A percentile compares a stretch with the other conserved stretches of the same genome.
These are phyloP conservation scores for Penaeus indicus DNA, from an alignment of 1,140 invertebrate species.

Conservation along the genomic window DNA sequence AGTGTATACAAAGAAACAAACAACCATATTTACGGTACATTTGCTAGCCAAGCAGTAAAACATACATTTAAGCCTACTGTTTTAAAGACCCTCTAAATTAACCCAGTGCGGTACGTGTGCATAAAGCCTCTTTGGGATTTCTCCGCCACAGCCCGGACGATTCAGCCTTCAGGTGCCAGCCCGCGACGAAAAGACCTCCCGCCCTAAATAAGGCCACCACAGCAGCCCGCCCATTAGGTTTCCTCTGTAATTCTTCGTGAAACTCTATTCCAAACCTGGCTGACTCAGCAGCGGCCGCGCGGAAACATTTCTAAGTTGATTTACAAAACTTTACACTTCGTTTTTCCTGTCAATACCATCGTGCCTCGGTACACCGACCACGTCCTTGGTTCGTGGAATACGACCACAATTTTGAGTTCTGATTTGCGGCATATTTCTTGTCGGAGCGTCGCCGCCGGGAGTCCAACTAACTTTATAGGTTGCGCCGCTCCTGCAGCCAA, in stretches of 20 bases:
- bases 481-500: no score
- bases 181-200: not conserved
- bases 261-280: slow-evolving; percentile 43
- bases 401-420: slow-evolving; percentile 22
- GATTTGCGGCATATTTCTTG: slow-evolving; percentile 38
- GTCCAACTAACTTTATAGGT: no score
- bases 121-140: no score
- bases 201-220: not conserved
- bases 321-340: slow-evolving; percentile 49
- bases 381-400: not conserved
- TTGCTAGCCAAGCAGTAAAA: no score
- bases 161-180: not conserved
- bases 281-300: slow-evolving; percentile 38
- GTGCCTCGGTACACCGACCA: not conserved
- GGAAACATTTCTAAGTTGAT: slow-evolving; percentile 50
- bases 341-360: slow-evolving; percentile 28
- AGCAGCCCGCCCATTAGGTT: slow-evolving; percentile 21
- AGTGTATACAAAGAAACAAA: no score
- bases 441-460: no score
- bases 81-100: no score
- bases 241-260: slow-evolving; percentile 38
- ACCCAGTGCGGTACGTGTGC: no score
- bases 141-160: no score
- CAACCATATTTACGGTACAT: no score
- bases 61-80: no score